Percentiles rank a stretch among this genome's conserved stretches.
Conservation (phyloP, 2,888 invertebrate genomes). For the Xestia sexstrigata region DNA sequence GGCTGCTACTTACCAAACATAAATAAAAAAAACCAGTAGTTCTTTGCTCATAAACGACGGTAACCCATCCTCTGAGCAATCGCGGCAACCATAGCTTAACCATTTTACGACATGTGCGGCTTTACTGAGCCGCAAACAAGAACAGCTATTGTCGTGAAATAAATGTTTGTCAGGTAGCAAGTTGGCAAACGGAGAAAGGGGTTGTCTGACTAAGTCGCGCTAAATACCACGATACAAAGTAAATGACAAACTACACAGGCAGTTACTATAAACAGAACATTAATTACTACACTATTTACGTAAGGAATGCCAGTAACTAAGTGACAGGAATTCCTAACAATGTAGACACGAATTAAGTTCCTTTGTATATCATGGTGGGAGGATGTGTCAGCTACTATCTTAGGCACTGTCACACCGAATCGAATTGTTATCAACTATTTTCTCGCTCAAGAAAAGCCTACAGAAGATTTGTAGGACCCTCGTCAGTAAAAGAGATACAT, state of each 20-base stretch:
- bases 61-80: background rate
- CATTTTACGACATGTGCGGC: background rate
- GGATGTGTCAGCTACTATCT: slow-evolving; percentile 1
- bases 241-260: background rate
- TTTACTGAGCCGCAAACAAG: background rate
- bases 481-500: background rate
- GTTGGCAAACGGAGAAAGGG: background rate
- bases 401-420: background rate
- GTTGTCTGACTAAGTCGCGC: background rate
- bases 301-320: slow-evolving; percentile 11
- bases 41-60: background rate
- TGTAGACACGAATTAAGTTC: slow-evolving; percentile 26
- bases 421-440: background rate
- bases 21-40: background rate
- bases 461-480: background rate
- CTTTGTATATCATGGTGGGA: slow-evolving; percentile 8
- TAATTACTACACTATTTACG: background rate
- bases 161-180: background rate
- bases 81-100: background rate
- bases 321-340: slow-evolving; percentile 2
- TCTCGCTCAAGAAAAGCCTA: background rate
- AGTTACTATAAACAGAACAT: background rate
- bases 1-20: background rate
- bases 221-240: background rate
- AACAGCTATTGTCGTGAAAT: background rate